Percentiles rank a stretch among this genome's conserved stretches.
These are phyloP conservation scores for Rhinichthys osculus DNA, from an alignment of 2,797 vertebrate genomes.

Conservation along the genomic window DNA sequence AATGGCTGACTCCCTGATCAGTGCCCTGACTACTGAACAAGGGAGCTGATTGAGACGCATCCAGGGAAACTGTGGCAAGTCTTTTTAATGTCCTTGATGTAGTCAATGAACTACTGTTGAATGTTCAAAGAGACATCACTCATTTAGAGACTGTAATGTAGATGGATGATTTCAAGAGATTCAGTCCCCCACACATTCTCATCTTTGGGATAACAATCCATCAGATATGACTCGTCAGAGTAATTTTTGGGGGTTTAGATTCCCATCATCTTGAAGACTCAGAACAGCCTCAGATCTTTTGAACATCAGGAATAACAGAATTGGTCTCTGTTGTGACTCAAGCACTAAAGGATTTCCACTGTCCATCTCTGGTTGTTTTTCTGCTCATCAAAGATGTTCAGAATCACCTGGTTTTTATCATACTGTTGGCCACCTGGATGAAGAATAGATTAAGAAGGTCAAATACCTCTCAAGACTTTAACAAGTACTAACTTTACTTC, in stretches of 20 bases:
- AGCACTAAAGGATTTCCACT: constrained; percentile 82
- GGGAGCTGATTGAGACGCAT: background rate
- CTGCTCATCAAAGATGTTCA: constrained; percentile 81
- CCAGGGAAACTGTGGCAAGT: constrained; percentile 7
- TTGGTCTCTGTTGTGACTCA: background rate
- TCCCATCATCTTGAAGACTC: background rate
- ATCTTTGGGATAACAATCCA: background rate
- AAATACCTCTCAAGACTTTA: background rate
- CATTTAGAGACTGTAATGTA: background rate
- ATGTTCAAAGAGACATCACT: background rate
- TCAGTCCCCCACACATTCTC: background rate
- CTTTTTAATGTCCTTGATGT: background rate
- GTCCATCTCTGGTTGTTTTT: constrained; percentile 88
- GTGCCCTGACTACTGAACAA: background rate
- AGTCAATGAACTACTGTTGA: background rate
- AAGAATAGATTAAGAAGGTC: constrained; percentile 18
- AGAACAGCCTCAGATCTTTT: constrained; percentile 12
- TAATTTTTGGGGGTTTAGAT: background rate
- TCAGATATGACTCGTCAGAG: background rate
- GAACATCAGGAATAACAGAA: background rate
- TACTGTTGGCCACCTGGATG: constrained; percentile 89
- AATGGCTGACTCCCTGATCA: background rate
- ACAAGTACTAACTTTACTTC: background rate
- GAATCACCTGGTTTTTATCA: constrained; percentile 88
- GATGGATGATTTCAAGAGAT: background rate